These are phyloP conservation scores for Prionailurus bengalensis DNA, from an alignment of 2,113 vertebrate genomes.

Conservation along the genomic window DNA sequence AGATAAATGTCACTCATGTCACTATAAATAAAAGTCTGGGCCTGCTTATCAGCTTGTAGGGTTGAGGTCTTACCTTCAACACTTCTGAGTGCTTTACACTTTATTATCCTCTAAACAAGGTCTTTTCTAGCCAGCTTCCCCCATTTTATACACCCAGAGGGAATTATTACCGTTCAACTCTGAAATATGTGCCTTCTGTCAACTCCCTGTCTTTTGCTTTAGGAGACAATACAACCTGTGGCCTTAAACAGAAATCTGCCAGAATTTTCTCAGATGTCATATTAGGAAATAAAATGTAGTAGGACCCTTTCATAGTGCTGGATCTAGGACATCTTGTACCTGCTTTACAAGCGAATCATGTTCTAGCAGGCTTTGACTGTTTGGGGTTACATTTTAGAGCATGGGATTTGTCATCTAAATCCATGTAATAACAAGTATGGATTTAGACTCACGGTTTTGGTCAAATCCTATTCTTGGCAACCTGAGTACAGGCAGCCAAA, in stretches of 20 bases:
- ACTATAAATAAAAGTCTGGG: slow-evolving; percentile 80
- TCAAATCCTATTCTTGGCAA: slow-evolving; percentile 49
- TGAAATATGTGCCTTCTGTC: slow-evolving; percentile 65
- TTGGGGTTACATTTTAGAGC: slow-evolving; percentile 48
- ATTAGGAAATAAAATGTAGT: slow-evolving; percentile 23
- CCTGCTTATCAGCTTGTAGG: slow-evolving; percentile 80
- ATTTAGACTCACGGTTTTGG: slow-evolving; percentile 30
- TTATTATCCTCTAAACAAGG: slow-evolving; percentile 75
- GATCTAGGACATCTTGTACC: background rate
- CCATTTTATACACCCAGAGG: slow-evolving; percentile 61
- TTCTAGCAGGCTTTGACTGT: background rate
- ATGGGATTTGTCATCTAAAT: slow-evolving; percentile 65
- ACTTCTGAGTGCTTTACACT: slow-evolving; percentile 73
- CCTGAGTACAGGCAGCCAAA: background rate
- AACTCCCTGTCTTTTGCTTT: slow-evolving; percentile 72
- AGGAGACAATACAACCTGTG: slow-evolving; percentile 66
- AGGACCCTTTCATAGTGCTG: background rate
- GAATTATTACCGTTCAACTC: slow-evolving; percentile 73
- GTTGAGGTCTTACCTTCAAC: slow-evolving; percentile 77
- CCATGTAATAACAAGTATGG: slow-evolving; percentile 53
- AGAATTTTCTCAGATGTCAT: slow-evolving; percentile 71
- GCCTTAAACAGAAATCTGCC: slow-evolving; percentile 63
- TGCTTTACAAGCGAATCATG: slow-evolving; percentile 43
- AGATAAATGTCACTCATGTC: slow-evolving; percentile 84
- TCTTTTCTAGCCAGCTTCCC: slow-evolving; percentile 57